phyloP scores from a whole-genome alignment of 2,888 invertebrate genomes.

The Synergus umbraculus region DNA sequence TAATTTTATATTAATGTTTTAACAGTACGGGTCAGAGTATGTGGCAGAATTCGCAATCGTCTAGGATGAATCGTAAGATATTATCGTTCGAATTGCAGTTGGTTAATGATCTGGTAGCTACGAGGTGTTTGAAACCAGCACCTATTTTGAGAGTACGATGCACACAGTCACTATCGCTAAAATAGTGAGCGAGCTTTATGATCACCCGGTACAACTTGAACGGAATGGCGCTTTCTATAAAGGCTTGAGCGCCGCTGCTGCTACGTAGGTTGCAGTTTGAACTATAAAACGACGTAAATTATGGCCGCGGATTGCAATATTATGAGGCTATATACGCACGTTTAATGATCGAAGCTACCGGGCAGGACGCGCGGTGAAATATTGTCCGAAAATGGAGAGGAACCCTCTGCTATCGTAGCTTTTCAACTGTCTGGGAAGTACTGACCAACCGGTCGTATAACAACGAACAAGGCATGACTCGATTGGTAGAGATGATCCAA shows the following conservation, averaged over 20 bases:
- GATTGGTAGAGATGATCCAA: conserved; percentile 26
- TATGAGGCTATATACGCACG: conserved; percentile 78
- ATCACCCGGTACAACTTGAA: conserved; percentile 73
- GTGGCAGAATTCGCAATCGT: conserved; percentile 34
- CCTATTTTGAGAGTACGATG: conserved; percentile 43
- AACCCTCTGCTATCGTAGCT: conserved; percentile 47
- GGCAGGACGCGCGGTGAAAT: conserved; percentile 69
- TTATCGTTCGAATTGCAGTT: conserved; percentile 37
- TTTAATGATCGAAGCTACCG: conserved; percentile 77
- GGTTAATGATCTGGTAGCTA: conserved; percentile 35
- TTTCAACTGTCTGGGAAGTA: conserved; percentile 61
- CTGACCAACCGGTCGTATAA: conserved; percentile 62
- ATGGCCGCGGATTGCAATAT: conserved; percentile 77
- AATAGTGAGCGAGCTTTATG: conserved; percentile 72
- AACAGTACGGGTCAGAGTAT: conserved; percentile 8
- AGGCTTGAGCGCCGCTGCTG: conserved; percentile 66
- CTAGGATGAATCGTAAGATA: conserved; percentile 36
- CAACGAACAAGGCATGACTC: conserved; percentile 49
- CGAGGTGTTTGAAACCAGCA: conserved; percentile 41
- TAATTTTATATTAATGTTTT: background rate
- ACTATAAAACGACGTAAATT: conserved; percentile 78
- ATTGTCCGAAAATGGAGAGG: conserved; percentile 71
- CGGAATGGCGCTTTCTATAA: conserved; percentile 70
- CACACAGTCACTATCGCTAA: conserved; percentile 60
- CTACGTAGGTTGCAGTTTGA: conserved; percentile 76